Evolutionary conservation across 2,113 vertebrate genomes (phyloP).

Genomic region (Cyprinodon tularosa): DNA sequence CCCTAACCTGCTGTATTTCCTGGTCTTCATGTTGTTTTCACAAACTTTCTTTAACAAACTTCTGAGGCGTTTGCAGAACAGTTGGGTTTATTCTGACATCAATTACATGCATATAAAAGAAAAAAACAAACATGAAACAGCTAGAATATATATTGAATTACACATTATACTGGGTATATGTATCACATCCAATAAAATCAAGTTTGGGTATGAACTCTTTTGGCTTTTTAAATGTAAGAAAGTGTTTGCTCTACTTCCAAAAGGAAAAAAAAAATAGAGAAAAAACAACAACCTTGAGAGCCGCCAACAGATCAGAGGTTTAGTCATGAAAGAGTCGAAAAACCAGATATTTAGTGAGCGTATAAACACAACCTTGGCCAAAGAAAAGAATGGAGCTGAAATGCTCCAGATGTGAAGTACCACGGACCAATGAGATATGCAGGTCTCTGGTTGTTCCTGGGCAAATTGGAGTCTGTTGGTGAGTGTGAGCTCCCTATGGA

Average conservation of each 20-base stretch:
- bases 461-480: slow-evolving; percentile 42
- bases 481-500: slow-evolving; percentile 27
- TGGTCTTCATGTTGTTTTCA: no score
- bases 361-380: slow-evolving; percentile 60
- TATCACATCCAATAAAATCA: no score
- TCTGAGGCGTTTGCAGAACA: no score
- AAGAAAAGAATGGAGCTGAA: slow-evolving; percentile 51
- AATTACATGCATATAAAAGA: no score
- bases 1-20: no score
- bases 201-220: neutral
- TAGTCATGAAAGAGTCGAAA: slow-evolving; percentile 60
- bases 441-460: slow-evolving; percentile 50
- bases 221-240: slow-evolving; percentile 7
- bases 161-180: no score
- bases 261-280: slow-evolving; percentile 1
- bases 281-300: slow-evolving; percentile 35
- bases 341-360: slow-evolving; percentile 54
- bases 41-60: no score
- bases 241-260: slow-evolving; percentile 31
- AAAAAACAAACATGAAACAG: no score
- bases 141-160: no score
- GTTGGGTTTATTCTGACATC: no score
- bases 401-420: slow-evolving; percentile 62
- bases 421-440: slow-evolving; percentile 41
- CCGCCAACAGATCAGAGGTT: slow-evolving; percentile 51